A percentile compares a stretch with the other conserved stretches of the same genome.
Evolutionary conservation across 2,113 vertebrate species (phyloP).

Genomic region (Sphyrna mokarran): DNA sequence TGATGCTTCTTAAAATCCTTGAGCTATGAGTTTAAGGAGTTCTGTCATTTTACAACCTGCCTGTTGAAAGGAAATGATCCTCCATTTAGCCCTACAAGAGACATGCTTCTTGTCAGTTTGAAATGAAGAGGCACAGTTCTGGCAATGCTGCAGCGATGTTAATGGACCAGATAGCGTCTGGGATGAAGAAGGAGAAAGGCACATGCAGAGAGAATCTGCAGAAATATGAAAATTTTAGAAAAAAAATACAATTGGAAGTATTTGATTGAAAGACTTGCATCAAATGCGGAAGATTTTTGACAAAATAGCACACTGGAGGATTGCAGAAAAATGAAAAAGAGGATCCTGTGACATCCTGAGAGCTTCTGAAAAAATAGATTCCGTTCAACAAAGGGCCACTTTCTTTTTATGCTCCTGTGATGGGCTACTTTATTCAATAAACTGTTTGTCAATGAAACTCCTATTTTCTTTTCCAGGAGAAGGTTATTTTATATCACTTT

Average conservation of each 20-base stretch:
- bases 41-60: not conserved
- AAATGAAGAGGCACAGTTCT: not conserved
- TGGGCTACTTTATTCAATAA: not conserved
- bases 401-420: not conserved
- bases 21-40: not conserved
- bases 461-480: not conserved
- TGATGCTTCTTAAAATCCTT: not conserved
- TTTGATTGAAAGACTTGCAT: not conserved
- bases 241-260: not conserved
- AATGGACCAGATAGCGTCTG: not conserved
- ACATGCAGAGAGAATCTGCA: not conserved
- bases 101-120: not conserved
- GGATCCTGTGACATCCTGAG: not conserved
- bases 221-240: not conserved
- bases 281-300: not conserved
- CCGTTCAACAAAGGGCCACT: not conserved
- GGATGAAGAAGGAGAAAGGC: not conserved
- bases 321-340: not conserved
- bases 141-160: not conserved
- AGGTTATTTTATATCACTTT: not conserved
- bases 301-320: not conserved
- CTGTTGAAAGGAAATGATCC: not conserved
- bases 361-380: not conserved
- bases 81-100: not conserved
- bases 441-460: not conserved